Conservation (phyloP, 2,797 vertebrate species). For the Crax fasciolata region DNA sequence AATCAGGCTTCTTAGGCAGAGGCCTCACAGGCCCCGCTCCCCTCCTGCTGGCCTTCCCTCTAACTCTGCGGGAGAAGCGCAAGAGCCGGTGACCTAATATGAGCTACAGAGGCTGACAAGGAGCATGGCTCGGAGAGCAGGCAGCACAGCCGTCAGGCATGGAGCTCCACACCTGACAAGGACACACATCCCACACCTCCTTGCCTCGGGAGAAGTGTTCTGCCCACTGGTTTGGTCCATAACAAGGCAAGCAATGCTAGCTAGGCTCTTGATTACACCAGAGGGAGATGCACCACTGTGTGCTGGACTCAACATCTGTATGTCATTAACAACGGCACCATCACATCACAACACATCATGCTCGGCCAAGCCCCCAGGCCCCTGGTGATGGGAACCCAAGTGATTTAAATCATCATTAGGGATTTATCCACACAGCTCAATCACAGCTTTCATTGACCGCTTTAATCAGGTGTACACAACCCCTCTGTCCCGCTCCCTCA, state of each 20-base stretch:
- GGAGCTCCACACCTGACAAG: background rate
- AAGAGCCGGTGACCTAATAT: conserved; percentile 7
- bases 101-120: background rate
- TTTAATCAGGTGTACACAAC: background rate
- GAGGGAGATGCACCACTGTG: background rate
- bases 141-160: background rate
- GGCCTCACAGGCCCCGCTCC: background rate
- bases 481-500: background rate
- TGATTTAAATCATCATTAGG: background rate
- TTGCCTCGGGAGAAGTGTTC: background rate
- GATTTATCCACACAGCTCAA: background rate
- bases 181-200: background rate
- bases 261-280: background rate
- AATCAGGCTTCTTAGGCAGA: background rate
- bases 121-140: background rate
- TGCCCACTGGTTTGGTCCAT: background rate
- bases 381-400: background rate
- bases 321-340: background rate
- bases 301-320: background rate
- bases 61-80: background rate
- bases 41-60: background rate
- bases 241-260: background rate
- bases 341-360: background rate
- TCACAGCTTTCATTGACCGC: background rate
- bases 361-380: background rate